phyloP scores from a whole-genome alignment of 2,797 vertebrate species.

The Caiman crocodilus region DNA sequence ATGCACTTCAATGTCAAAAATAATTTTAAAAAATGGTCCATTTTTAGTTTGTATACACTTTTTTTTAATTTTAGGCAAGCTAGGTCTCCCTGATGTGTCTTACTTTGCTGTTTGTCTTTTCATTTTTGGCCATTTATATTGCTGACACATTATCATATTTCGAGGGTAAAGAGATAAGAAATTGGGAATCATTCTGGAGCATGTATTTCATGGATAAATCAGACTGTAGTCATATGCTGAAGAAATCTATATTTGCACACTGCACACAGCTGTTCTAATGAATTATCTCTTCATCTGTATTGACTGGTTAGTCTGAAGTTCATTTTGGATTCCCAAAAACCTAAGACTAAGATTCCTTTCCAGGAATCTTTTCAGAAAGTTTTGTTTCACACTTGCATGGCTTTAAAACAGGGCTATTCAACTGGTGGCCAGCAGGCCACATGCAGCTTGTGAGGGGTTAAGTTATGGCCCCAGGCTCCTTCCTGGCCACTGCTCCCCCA shows the following conservation, averaged over 20 bases:
- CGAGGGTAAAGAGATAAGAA: not conserved
- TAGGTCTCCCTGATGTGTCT: not conserved
- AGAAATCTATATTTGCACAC: not conserved
- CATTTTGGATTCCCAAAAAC: not conserved
- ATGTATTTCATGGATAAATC: not conserved
- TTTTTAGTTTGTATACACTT: not conserved
- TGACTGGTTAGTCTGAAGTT: not conserved
- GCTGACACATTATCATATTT: not conserved
- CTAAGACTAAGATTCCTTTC: not conserved
- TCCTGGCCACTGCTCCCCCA: no score
- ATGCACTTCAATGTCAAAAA: not conserved
- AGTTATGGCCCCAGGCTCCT: no score
- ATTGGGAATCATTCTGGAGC: not conserved
- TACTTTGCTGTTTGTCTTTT: not conserved
- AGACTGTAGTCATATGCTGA: not conserved
- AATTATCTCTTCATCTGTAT: not conserved
- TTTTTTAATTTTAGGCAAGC: not conserved
- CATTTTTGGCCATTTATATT: not conserved
- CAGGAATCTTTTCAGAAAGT: not conserved
- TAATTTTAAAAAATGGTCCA: not conserved
- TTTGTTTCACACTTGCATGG: rapidly evolving
- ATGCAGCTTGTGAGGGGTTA: no score
- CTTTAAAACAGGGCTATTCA: not conserved
- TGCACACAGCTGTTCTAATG: not conserved
- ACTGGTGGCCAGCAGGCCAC: no score